These are phyloP conservation scores for Sinodicranocentrus sp. DNA, from an alignment of 2,888 invertebrate species.

Conservation along the genomic window DNA sequence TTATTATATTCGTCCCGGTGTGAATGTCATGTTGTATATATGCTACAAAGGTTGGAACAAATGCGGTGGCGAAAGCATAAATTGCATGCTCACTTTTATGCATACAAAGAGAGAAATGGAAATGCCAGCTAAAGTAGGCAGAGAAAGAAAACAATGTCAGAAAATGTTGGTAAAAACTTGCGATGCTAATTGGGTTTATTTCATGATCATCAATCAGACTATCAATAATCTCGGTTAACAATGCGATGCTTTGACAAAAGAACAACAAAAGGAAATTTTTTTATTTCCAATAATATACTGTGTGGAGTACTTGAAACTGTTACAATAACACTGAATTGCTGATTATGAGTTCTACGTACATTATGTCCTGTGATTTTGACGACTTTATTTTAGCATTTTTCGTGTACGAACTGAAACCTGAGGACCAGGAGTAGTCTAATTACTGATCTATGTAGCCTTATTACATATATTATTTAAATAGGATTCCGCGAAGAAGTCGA, in stretches of 20 bases:
- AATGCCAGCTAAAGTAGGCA: too few species aligned
- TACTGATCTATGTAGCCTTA: constrained; percentile 25
- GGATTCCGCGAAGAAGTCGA: constrained; percentile 49
- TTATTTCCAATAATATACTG: constrained; percentile 51
- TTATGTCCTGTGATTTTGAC: not conserved
- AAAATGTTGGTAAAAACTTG: constrained; percentile 40
- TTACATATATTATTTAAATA: constrained; percentile 15
- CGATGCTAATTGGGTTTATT: constrained; percentile 69
- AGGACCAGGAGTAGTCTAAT: constrained; percentile 25
- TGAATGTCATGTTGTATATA: too few species aligned
- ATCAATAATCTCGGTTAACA: constrained; percentile 68
- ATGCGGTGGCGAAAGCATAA: not conserved
- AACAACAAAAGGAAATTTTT: constrained; percentile 52
- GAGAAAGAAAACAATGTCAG: not conserved
- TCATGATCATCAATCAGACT: constrained; percentile 68
- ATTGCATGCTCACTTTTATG: not conserved
- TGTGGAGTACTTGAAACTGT: constrained; percentile 35
- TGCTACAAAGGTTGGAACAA: not conserved
- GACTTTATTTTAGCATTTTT: not conserved
- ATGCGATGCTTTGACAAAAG: constrained; percentile 66
- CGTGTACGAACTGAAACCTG: constrained; percentile 3
- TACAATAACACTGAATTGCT: constrained; percentile 24
- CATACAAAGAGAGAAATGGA: not conserved
- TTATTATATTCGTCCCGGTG: too few species aligned
- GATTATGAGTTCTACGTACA: constrained; percentile 28